Conservation (phyloP, 2,113 vertebrate species). For the Grus americana region DNA sequence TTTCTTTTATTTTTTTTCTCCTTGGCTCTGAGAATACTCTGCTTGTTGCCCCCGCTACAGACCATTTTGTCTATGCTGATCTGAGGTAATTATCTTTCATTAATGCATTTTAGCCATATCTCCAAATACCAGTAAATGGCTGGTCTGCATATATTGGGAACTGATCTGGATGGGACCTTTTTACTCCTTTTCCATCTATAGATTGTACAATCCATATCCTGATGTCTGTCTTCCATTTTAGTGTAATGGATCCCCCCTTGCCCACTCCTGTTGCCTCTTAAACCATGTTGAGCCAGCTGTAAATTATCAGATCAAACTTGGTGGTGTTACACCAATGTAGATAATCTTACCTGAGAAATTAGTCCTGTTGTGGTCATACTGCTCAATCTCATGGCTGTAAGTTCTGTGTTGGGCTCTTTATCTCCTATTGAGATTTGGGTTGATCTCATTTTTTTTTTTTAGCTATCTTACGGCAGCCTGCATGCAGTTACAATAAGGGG, state of each 20-base stretch:
- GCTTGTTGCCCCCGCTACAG: not conserved
- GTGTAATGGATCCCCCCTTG: not conserved
- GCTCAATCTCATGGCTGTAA: not conserved
- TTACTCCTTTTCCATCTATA: slow-evolving; percentile 7
- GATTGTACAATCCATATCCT: not conserved
- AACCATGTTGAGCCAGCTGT: not conserved
- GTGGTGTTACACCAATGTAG: not conserved
- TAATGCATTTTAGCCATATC: slow-evolving; percentile 29
- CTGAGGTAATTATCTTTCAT: slow-evolving; percentile 32
- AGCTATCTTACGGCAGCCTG: not conserved
- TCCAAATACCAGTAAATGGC: slow-evolving; percentile 22
- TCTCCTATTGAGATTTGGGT: not conserved
- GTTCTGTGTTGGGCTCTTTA: not conserved
- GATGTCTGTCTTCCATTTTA: not conserved
- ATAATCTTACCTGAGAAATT: not conserved
- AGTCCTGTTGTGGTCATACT: not conserved
- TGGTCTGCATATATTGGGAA: not conserved
- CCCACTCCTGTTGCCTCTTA: not conserved
- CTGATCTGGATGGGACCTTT: slow-evolving; percentile 8
- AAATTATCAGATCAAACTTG: not conserved
- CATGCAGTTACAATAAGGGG: not conserved
- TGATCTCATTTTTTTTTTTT: not conserved
- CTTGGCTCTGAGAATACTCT: not conserved
- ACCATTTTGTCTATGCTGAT: not conserved
- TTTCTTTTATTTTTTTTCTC: not conserved